Base-by-base conservation (phyloP, 2,888 invertebrate genomes). In the Pogonocherus hispidulus region DNA sequence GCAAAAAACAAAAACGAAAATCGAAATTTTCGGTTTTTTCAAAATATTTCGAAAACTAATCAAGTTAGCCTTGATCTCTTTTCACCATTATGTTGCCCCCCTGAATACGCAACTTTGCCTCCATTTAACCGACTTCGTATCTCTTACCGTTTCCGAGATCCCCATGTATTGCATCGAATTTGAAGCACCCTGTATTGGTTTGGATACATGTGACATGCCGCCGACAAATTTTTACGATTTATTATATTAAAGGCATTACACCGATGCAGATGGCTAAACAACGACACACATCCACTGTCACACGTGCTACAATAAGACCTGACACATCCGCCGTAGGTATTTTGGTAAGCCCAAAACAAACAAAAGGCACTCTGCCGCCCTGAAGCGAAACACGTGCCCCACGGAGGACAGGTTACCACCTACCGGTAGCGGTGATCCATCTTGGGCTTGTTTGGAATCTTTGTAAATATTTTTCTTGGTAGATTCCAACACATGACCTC, bases 381-480 rank as follows among this genome's bases (percentile, higher is more conserved):
- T 55, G 63, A 64, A 55, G 63, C 14, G 27, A 49, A 49, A 64
- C 63, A 64, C 63, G 63, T 64, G 63, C 47, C 44, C 8, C n/a
- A n/a, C 19, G 44, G 6, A 32, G 32, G 47, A 62, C 37, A 9
- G 32, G 32, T 32, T 11, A n/a, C 11, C 11, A 32, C 32, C 32
- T 32, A 32, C 32, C 32, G 32, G 3, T 11, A 8, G 32, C 3
- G 1, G 32, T 11, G 32, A 11, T 11, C 9, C 32, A 32, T 11
- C 32, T 32, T 8, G 32, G 32, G 32, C 5, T 32, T 32, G 32
- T 32, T 32, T 32, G 32, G 32, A 32, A 32, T 32, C 11, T 32
- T 32, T 11, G 32, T 32, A 32, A 32, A 32, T 32, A 32, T 32
- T 32, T 32, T 32, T 32, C 32, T 9, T 32, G 11, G 8, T 32